These are phyloP conservation scores for Bombyx mori DNA, from an alignment of 1,140 invertebrate genomes.

Conservation along the genomic window DNA sequence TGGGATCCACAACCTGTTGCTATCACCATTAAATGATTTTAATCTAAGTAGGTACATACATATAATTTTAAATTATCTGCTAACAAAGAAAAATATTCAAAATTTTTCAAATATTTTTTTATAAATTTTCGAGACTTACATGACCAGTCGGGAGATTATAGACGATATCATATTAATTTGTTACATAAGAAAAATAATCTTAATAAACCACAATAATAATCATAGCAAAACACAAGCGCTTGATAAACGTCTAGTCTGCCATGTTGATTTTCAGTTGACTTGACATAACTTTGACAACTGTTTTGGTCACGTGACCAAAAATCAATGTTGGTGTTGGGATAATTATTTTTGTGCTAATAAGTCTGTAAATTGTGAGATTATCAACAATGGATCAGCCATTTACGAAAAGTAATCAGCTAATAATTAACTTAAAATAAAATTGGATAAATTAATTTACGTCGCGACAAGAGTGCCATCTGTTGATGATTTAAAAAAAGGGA, in stretches of 20 bases:
- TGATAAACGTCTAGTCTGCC: constrained; percentile 45
- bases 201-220: constrained; percentile 54
- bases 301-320: constrained; percentile 68
- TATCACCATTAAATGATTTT: no score
- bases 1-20: no score
- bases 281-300: constrained; percentile 35
- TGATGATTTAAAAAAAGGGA: no score
- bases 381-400: no score
- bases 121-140: constrained; percentile 74
- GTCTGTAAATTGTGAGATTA: no score
- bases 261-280: constrained; percentile 36
- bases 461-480: no score
- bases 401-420: no score
- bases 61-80: constrained; percentile 6
- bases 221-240: constrained; percentile 65
- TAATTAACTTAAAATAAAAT: no score
- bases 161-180: constrained; percentile 79
- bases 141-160: constrained; percentile 80
- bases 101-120: background rate
- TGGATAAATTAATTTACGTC: no score
- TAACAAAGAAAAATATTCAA: no score
- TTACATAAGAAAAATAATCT: constrained; percentile 50
- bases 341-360: no score
- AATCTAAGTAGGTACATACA: constrained; percentile 6
- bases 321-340: constrained; percentile 48